Evolutionary conservation across 2,888 invertebrate genomes (phyloP), one percentile per base, ranked within the genome.

Genomic region (Carcina quercana): DNA sequence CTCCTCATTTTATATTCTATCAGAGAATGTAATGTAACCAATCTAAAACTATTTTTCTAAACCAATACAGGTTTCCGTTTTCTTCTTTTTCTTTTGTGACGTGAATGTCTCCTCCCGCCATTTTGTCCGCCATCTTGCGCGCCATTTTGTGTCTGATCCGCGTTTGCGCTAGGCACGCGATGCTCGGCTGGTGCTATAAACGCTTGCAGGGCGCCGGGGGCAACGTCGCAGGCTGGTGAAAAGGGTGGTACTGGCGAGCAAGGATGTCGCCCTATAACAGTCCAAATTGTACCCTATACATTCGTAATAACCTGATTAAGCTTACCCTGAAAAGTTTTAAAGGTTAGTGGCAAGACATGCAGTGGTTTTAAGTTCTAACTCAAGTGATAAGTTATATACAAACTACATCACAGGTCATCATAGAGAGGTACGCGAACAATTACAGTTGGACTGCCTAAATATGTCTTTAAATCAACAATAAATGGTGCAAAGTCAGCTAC

Each of bases 171-270:
- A 43, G 61, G n/a, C n/a, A n/a, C n/a, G n/a, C n/a, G n/a, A n/a
- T n/a, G n/a, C n/a, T n/a, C n/a, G n/a, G n/a, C 57, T 53, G 70
- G 62, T 83, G 84, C 80, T 83, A 82, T 79, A 84, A 83, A 63
- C 76, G 74, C 56, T 76, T 74, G 71, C 65, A 67, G 34, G 61
- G 58, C 44, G 71, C 71, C 42, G 78, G 75, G 27, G 71, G 69
- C 65, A 65, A 55, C 40, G 57, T 47, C 45, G 75, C 65, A 34
- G 80, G 80, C 62, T 80, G 82, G 60, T 79, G 80, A 57, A 66
- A 75, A 54, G 82, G 80, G 50, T 82, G 80, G 63, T 73, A 76
- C 60, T 78, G 79, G 58, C 76, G 75, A 60, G 73, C 73, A 61
- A 79, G 56, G 54, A 78, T 69, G 60, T 80, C 83, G 69, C 74